These are phyloP conservation scores for Agapostemon virescens DNA, from an alignment of 2,888 invertebrate species.

Conservation along the genomic window DNA sequence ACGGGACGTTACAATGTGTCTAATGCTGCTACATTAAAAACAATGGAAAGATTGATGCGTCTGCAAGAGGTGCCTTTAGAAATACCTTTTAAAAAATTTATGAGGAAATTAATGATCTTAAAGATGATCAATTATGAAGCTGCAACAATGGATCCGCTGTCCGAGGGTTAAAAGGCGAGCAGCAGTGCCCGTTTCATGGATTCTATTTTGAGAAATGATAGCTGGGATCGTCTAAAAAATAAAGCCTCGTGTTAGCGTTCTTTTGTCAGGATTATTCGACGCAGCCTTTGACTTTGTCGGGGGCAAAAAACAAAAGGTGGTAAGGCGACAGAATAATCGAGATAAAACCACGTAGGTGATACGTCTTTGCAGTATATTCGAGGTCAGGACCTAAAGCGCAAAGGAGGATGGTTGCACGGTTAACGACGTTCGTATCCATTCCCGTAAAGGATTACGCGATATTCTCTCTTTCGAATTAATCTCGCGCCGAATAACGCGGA, in stretches of 20 bases:
- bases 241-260: conserved; percentile 11
- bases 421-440: conserved; percentile 34
- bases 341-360: conserved; percentile 6
- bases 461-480: not conserved
- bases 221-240: not conserved
- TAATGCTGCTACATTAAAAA: too few species aligned
- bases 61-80: too few species aligned
- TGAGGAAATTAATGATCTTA: not conserved
- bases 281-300: conserved; percentile 20
- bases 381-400: conserved; percentile 1
- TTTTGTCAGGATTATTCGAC: conserved; percentile 14
- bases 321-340: not conserved
- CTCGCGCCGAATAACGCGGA: not conserved
- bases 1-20: too few species aligned
- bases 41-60: too few species aligned
- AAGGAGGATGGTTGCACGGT: conserved; percentile 18
- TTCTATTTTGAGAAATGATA: not conserved
- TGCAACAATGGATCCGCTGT: not conserved
- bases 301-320: not conserved
- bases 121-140: not conserved
- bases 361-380: not conserved
- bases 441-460: conserved; percentile 13
- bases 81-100: too few species aligned
- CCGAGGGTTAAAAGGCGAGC: not conserved
- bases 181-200: not conserved